Evolutionary conservation across 2,113 vertebrate genomes (phyloP), one percentile per base, ranked within the genome.

Genomic region (Melanerpes aurifrons): DNA sequence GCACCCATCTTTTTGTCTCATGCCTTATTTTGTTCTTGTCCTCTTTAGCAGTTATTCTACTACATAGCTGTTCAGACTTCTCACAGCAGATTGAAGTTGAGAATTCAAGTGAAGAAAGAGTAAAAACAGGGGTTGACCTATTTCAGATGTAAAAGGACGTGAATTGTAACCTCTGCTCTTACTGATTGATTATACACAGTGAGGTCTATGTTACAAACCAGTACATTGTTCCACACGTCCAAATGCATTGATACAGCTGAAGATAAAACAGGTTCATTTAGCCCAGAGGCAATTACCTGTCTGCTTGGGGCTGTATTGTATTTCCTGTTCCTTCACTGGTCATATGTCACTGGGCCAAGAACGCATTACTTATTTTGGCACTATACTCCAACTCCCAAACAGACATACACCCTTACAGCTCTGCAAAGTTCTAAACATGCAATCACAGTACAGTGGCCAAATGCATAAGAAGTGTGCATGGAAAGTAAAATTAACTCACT

Each of bases 301-400:
- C 50, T 3, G 1, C 45, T 4, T 73, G 16, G 62, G 24, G 12
- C 32, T 76, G 12, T 24, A 19, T 31, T 1, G 0, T 59, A 21
- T 79, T 82, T 92, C 84, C 67, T 75, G 21, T 43, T 76, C 11
- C 18, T n/a, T 67, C 32, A 13, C n/a, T 59, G 26, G 13, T 22
- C 37, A 7, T 7, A 10, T 53, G 15, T 31, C 54, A 10, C 29
- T 66, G 57, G 71, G 17, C 56, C 73, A 95, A 68, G n/a, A 84
- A 62, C 21, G 22, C n/a, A 66, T 75, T 73, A 74, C 32, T 90
- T 90, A 78, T 47, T 89, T 84, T 73, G 56, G 59, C 58, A 59
- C 29, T 47, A 31, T 32, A 76, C 59, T 76, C 47, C 35, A n/a
- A 20, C 40, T 92, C 48, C n/a, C 50, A 50, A 63, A n/a, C 63